Percentiles rank a stretch among this genome's conserved stretches.
These are phyloP conservation scores for Papilio helenus DNA, from an alignment of 1,140 invertebrate genomes.

Conservation along the genomic window DNA sequence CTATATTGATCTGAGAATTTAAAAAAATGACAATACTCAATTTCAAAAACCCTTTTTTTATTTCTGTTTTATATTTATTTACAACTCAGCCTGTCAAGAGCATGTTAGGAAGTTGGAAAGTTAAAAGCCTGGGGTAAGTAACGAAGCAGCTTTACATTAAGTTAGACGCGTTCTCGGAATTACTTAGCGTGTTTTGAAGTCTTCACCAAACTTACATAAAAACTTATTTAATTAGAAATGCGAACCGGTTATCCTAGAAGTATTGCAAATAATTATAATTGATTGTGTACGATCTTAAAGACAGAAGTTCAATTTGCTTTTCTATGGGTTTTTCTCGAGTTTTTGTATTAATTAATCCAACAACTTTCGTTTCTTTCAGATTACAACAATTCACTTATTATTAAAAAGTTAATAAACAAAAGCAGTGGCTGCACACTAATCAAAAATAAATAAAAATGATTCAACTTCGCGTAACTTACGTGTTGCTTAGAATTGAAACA, in stretches of 20 bases:
- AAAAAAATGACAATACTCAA: background rate
- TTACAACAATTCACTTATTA: too few relatives aligned
- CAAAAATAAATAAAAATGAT: background rate
- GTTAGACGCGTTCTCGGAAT: constrained; percentile 10
- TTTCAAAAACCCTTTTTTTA: background rate
- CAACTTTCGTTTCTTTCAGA: too few relatives aligned
- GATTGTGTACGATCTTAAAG: background rate
- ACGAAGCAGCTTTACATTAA: constrained; percentile 18
- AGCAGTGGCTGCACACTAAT: background rate
- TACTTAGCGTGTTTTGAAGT: constrained; percentile 12
- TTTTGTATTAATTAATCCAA: too few relatives aligned
- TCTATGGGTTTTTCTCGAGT: too few relatives aligned
- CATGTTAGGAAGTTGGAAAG: constrained; percentile 11
- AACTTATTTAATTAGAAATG: constrained; percentile 4
- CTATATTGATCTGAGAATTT: too few relatives aligned
- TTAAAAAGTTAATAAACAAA: background rate
- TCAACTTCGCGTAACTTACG: background rate
- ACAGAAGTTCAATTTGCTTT: too few relatives aligned
- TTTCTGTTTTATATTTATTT: background rate
- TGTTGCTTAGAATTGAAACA: background rate
- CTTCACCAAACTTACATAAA: background rate
- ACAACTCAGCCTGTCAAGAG: background rate
- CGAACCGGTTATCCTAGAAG: background rate
- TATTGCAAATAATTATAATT: background rate
- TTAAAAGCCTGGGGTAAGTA: constrained; percentile 22